Evolutionary conservation across 2,797 vertebrate species (phyloP).

Genomic region (Ctenopoma multispine): DNA sequence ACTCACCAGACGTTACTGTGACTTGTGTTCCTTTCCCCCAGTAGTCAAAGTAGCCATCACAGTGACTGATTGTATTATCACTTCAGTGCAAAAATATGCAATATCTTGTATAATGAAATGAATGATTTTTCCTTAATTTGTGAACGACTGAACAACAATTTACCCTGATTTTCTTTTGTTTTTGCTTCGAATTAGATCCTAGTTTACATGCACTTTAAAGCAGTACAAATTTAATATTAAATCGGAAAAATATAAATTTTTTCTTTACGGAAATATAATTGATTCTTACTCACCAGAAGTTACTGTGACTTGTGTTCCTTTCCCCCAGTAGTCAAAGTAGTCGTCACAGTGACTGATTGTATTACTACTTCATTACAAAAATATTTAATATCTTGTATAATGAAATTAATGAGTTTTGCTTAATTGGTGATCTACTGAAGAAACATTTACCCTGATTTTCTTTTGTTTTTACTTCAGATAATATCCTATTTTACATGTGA

Average conservation of each 20-base stretch:
- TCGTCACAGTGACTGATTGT: conserved; percentile 50
- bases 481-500: background rate
- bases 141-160: background rate
- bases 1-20: conserved; percentile 7
- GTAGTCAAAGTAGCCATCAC: conserved; percentile 36
- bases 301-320: too few relatives aligned
- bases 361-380: conserved; percentile 49
- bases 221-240: background rate
- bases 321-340: too few relatives aligned
- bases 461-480: background rate
- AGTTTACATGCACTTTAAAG: background rate
- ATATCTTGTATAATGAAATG: background rate
- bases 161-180: background rate
- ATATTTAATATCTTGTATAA: background rate
- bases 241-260: background rate
- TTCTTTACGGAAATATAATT: background rate
- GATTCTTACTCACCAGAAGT: conserved; percentile 1
- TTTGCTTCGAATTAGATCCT: background rate
- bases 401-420: background rate
- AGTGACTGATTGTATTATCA: conserved; percentile 29
- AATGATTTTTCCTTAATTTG: accelerated
- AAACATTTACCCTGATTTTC: background rate
- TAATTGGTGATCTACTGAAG: accelerated
- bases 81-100: conserved; percentile 47
- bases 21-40: too few relatives aligned